phyloP scores from a whole-genome alignment of 2,888 invertebrate species.

The Coelinius sp. region DNA sequence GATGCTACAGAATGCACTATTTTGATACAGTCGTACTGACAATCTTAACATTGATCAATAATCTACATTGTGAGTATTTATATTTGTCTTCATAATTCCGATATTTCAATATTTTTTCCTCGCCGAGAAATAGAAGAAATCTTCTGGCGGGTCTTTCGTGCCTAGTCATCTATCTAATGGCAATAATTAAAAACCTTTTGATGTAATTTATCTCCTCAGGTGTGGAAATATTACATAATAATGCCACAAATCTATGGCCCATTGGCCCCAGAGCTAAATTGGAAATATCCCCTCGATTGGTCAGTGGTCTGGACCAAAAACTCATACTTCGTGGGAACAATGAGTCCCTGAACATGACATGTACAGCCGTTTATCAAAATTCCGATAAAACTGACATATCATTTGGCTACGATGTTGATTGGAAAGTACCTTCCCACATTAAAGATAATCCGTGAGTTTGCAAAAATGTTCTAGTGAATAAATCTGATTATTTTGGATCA shows the following conservation, averaged over 20 bases:
- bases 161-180: neutral
- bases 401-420: constrained; percentile 49
- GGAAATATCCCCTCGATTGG: constrained; percentile 49
- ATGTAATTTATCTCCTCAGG: constrained; percentile 28
- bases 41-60: constrained; percentile 42
- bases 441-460: constrained; percentile 47
- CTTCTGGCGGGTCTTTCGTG: too few relatives aligned
- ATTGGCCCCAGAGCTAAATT: constrained; percentile 44
- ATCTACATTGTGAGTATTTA: constrained; percentile 43
- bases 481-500: neutral
- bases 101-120: neutral
- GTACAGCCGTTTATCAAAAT: constrained; percentile 51
- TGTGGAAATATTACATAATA: constrained; percentile 40
- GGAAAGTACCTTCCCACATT: constrained; percentile 47
- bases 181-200: neutral
- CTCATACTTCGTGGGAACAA: constrained; percentile 53
- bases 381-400: constrained; percentile 43
- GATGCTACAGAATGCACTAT: constrained; percentile 49
- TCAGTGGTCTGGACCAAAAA: constrained; percentile 44
- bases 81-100: neutral
- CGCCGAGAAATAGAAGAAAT: too few relatives aligned
- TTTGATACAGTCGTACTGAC: constrained; percentile 43
- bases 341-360: constrained; percentile 59
- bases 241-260: constrained; percentile 34
- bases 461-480: neutral